Base-by-base conservation (phyloP, 2,888 invertebrate species). In the Oligia fasciuncula region DNA sequence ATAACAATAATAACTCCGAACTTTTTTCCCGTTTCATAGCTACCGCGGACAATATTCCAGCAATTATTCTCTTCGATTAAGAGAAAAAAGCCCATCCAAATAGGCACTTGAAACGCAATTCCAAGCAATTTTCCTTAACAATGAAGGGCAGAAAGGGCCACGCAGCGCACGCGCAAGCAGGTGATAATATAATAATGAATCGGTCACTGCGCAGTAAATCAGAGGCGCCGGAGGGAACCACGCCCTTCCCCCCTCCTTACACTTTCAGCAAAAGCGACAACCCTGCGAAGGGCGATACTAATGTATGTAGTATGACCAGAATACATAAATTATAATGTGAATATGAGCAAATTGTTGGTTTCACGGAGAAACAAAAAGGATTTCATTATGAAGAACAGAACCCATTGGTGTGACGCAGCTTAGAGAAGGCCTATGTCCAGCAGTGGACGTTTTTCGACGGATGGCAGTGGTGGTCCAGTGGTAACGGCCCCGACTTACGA, bases 231-330 rank as follows among this genome's bases (percentile, higher is more conserved):
- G 83, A 88, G 88, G 91, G 91, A 88, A 69, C 84, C 84, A 88
- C 85, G 85, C 82, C 85, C 51, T 19, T 79, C 80, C 82, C 35
- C 87, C 80, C 84, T 86, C 80, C 83, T 83, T 83, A 85, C 85
- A 87, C 88, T 90, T 90, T 89, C 88, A 91, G 91, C 91, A 91
- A 92, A 92, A 92, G 92, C 90, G 91, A 91, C 90, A 91, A 90
- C 89, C 88, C 88, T 89, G 75, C 80, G 85, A 89, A 89, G 88
- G 88, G 90, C 89, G 84, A 88, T 90, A 88, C 88, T 91, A 89
- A 92, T 90, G 76, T 89, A 87, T 79, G 80, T 84, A 80, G 79
- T 77, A 75, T 85, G 85, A 76, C 83, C 78, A 89, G 60, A 46
- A 49, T 46, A 23, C 6, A 23, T 67, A 9, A 43, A 65, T 71